Evolutionary conservation across 2,888 invertebrate genomes (phyloP).

Genomic region (Bombyx huttoni): DNA sequence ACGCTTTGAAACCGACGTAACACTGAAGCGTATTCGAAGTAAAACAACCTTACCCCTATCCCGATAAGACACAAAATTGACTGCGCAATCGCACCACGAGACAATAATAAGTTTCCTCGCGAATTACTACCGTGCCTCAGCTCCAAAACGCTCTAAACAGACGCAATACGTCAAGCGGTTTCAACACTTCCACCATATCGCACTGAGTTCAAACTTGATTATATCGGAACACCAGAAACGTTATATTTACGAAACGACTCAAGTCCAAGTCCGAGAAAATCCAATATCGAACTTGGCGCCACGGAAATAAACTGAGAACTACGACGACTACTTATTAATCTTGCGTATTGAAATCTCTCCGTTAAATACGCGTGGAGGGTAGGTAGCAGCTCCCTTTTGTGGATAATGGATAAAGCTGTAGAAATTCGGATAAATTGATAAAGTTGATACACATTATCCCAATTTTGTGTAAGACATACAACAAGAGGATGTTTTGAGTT

Average conservation of each 20-base stretch:
- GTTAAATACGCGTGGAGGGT: slow-evolving; percentile 7
- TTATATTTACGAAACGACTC: not conserved
- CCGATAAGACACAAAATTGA: slow-evolving; percentile 1
- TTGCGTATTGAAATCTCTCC: no score
- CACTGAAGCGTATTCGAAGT: slow-evolving; percentile 3
- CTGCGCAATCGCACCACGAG: slow-evolving; percentile 17
- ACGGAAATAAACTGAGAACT: not conserved
- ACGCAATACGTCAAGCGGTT: slow-evolving; percentile 22
- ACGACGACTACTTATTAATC: no score
- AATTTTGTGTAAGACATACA: slow-evolving; percentile 10
- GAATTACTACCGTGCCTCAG: slow-evolving; percentile 21
- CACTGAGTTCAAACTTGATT: slow-evolving; percentile 28
- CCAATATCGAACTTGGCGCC: not conserved
- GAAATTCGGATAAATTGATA: slow-evolving; percentile 31
- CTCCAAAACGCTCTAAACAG: slow-evolving; percentile 25
- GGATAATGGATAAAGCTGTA: slow-evolving; percentile 18
- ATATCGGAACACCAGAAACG: slow-evolving; percentile 9
- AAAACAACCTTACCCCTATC: slow-evolving; percentile 17
- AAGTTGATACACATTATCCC: slow-evolving; percentile 23
- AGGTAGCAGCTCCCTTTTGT: slow-evolving; percentile 18
- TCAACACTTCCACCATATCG: slow-evolving; percentile 24
- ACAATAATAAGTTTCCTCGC: slow-evolving; percentile 28
- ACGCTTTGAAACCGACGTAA: slow-evolving; percentile 12
- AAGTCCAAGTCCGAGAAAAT: slow-evolving; percentile 3
- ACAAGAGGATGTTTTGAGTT: not conserved